These are phyloP conservation scores for Anguilla japonica DNA, from an alignment of 2,113 vertebrate genomes.

Conservation along the genomic window DNA sequence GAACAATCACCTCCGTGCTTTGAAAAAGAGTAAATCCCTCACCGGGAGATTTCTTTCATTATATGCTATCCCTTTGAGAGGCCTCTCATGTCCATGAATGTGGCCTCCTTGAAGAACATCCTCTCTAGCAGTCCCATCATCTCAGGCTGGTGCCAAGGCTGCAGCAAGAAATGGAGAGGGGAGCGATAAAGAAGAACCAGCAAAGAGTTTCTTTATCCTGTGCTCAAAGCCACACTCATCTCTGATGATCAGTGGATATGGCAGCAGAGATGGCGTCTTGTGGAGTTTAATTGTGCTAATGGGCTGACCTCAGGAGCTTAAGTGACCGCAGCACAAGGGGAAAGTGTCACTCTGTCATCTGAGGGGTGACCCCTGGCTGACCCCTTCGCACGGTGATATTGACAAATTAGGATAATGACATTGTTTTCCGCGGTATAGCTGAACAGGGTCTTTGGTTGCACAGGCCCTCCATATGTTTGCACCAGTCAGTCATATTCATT, in stretches of 20 bases:
- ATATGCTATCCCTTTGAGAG: conserved; percentile 16
- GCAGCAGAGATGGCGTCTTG: not conserved
- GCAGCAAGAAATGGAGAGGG: not conserved
- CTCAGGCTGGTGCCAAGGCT: not conserved
- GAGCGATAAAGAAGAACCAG: not conserved
- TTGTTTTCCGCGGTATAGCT: not conserved
- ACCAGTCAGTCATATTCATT: not conserved
- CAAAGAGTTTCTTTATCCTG: not conserved
- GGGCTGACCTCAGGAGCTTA: conserved; percentile 7
- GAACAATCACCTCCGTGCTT: not conserved
- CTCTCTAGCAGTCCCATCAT: not conserved
- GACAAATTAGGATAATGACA: conserved; percentile 1
- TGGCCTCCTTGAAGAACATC: not conserved
- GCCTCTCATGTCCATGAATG: conserved; percentile 18
- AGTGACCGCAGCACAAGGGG: not conserved
- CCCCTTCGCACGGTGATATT: conserved; percentile 2
- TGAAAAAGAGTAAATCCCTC: conserved; percentile 24
- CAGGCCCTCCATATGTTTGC: not conserved
- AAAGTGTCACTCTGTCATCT: not conserved
- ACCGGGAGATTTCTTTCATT: conserved; percentile 10
- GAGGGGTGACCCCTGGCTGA: not conserved
- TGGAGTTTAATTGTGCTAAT: not conserved
- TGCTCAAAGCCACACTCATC: no score
- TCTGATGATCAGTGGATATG: conserved; percentile 2
- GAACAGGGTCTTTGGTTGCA: not conserved